phyloP scores from a whole-genome alignment of 2,888 invertebrate species.

The Mellilla xanthometata region DNA sequence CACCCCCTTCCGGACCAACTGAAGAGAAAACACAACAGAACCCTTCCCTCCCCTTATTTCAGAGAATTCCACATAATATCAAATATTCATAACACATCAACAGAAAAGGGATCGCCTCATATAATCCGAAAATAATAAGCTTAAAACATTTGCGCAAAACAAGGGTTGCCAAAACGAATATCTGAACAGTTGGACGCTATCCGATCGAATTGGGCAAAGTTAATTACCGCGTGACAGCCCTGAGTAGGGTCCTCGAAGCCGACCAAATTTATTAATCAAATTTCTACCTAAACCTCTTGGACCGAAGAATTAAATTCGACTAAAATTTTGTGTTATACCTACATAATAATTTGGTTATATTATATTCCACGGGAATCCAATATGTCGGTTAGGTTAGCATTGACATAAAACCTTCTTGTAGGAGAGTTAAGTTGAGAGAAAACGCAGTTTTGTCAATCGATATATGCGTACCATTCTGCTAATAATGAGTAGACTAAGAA shows the following conservation, averaged over 20 bases:
- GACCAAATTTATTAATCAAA: conserved; percentile 20
- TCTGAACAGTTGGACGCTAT: conserved; percentile 54
- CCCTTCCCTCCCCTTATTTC: conserved; percentile 8
- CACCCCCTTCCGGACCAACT: conserved; percentile 4
- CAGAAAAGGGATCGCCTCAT: conserved; percentile 24
- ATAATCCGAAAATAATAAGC: conserved; percentile 27
- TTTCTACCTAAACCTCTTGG: conserved; percentile 9
- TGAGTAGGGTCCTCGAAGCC: conserved; percentile 52
- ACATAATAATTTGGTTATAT: no score
- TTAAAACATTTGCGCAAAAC: conserved; percentile 23
- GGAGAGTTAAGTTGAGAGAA: no score
- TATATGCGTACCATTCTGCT: no score
- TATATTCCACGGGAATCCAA: no score
- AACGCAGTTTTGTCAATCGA: no score
- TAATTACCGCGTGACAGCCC: conserved; percentile 63
- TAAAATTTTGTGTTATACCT: not conserved
- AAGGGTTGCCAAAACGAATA: conserved; percentile 48
- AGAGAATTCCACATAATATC: conserved; percentile 12
- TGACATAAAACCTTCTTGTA: no score
- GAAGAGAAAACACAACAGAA: conserved; percentile 9
- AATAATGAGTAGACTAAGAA: no score
- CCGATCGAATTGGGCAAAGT: conserved; percentile 67
- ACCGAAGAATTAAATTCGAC: conserved; percentile 1
- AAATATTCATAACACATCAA: conserved; percentile 23
- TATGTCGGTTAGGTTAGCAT: no score